Evolutionary conservation across 1,140 invertebrate genomes (phyloP).

Genomic region (Potamilus streckersoni): DNA sequence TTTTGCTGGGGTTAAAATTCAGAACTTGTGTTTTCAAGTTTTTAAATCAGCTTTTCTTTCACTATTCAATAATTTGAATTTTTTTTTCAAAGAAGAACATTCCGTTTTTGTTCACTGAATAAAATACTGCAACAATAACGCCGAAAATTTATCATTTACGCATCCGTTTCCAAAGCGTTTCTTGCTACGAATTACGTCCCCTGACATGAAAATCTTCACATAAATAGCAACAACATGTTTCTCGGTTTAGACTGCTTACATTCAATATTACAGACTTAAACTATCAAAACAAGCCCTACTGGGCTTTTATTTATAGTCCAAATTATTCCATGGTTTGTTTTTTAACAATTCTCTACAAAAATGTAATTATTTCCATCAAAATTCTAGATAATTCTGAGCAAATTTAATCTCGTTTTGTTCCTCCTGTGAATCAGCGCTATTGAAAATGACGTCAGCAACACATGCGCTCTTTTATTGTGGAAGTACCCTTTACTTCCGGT

Average conservation of each 20-base stretch:
- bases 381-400: slow-evolving; percentile 11
- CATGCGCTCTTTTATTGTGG: slow-evolving; percentile 28
- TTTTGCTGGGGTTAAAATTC: slow-evolving; percentile 10
- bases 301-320: slow-evolving; percentile 4
- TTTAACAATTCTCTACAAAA: slow-evolving; percentile 9
- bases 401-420: slow-evolving; percentile 19
- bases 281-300: slow-evolving; percentile 1
- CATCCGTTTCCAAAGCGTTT: too few species aligned
- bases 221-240: too few species aligned
- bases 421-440: slow-evolving; percentile 51
- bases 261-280: background rate
- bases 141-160: background rate
- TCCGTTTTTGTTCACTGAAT: background rate
- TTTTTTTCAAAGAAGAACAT: slow-evolving; percentile 1
- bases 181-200: too few species aligned
- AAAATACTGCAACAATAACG: background rate
- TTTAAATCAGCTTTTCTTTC: background rate
- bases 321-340: slow-evolving; percentile 13
- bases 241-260: background rate
- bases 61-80: slow-evolving; percentile 4
- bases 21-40: background rate
- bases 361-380: slow-evolving; percentile 5
- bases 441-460: slow-evolving; percentile 50
- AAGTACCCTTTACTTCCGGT: slow-evolving; percentile 18
- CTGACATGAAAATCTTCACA: too few species aligned